Evolutionary conservation across 2,888 invertebrate genomes (phyloP), one percentile per base, ranked within the genome.

Genomic region (Rhodophaea formosa): DNA sequence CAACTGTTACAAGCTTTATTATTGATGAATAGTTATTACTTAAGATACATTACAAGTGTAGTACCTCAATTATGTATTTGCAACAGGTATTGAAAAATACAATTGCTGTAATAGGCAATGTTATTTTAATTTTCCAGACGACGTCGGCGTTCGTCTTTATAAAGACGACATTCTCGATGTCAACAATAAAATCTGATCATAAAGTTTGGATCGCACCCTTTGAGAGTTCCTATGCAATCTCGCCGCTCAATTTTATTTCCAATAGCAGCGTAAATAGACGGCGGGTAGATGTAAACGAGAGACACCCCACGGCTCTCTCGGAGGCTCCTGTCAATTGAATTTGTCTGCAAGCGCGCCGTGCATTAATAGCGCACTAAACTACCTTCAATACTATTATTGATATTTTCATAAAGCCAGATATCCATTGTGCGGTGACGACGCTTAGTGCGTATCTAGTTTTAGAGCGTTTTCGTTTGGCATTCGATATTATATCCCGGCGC

Each of bases 301-400:
- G 82, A 79, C 83, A 78, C 86, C 86, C 86, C 72, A 84, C 82
- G 80, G 86, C 84, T 82, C 64, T 72, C 73, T 69, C 73, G 84
- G 84, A 82, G 83, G 84, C 84, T 86, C 73, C 77, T 82, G 85
- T 82, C 88, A 89, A 90, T 90, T 90, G 88, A 90, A 88, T 91
- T 91, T 88, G 90, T 91, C 90, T 88, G 87, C 88, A 80, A 86
- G 84, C 87, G 84, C 84, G 77, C 77, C 79, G 75, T 75, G 77
- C 79, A 83, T 87, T 88, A 88, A 89, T 84, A 83, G 84, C 83
- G 75, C 74, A 83, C 82, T 88, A 88, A 88, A 88, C 84, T 86
- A 80, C 75, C 74, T 83, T 82, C 73, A 80, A 78, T 80, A 80
- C 79, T 82, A 84, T 85, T 82, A 86, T 82, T 84, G 81, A 82